Conservation (phyloP, 2,888 invertebrate genomes). For the Palloptera scutellata region DNA sequence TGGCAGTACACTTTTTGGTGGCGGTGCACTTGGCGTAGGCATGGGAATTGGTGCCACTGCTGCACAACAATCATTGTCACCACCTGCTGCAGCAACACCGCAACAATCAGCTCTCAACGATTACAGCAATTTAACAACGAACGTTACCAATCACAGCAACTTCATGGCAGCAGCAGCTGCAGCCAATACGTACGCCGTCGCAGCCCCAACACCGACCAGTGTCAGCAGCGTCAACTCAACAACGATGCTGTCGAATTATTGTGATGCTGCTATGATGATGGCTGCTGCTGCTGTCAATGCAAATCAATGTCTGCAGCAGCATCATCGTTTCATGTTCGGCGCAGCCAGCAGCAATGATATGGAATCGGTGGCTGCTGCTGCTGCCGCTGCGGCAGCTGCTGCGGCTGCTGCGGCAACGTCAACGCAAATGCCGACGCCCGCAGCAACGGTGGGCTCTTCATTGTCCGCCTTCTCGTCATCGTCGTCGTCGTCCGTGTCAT, state of each 20-base stretch:
- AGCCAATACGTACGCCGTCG: slow-evolving; percentile 26
- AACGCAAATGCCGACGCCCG: slow-evolving; percentile 28
- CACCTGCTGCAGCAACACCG: too few species aligned
- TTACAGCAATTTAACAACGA: slow-evolving; percentile 17
- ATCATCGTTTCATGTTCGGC: slow-evolving; percentile 56
- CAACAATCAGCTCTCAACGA: slow-evolving; percentile 10
- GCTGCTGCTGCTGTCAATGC: slow-evolving; percentile 62
- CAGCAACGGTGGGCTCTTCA: slow-evolving; percentile 33
- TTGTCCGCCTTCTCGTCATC: slow-evolving; percentile 42
- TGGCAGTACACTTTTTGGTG: slow-evolving; percentile 23
- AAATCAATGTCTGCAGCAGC: slow-evolving; percentile 61
- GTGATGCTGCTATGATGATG: slow-evolving; percentile 64
- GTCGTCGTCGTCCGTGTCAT: slow-evolving; percentile 50
- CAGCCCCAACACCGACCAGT: slow-evolving; percentile 40
- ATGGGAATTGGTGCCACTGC: slow-evolving; percentile 11
- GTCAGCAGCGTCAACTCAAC: slow-evolving; percentile 51
- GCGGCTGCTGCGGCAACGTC: slow-evolving; percentile 35
- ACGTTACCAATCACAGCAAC: neutral
- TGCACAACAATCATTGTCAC: neutral
- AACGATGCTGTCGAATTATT: slow-evolving; percentile 62
- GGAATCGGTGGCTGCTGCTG: slow-evolving; percentile 5
- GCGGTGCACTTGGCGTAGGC: slow-evolving; percentile 3
- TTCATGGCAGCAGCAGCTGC: slow-evolving; percentile 35
- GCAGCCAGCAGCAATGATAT: slow-evolving; percentile 40
- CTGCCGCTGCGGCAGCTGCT: slow-evolving; percentile 37